These are phyloP conservation scores for Temnothorax curvispinosus DNA, from an alignment of 1,140 invertebrate species.

Conservation along the genomic window DNA sequence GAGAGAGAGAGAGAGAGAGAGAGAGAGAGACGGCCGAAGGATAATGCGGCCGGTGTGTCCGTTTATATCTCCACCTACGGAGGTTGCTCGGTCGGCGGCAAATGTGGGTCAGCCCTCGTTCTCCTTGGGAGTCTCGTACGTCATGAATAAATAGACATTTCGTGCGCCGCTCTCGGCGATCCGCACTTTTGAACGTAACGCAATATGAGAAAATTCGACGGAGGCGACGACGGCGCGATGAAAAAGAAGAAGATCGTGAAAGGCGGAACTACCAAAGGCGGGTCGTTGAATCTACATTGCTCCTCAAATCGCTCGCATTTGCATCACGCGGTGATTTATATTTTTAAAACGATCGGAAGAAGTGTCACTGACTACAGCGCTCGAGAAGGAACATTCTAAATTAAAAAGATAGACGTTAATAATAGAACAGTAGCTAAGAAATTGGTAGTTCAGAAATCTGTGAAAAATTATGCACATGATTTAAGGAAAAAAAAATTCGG, in stretches of 20 bases:
- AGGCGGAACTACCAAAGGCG: neutral
- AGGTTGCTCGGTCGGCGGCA: conserved; percentile 32
- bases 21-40: conserved; percentile 40
- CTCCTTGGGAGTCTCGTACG: conserved; percentile 62
- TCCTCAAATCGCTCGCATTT: neutral
- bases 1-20: neutral
- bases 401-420: neutral
- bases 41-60: conserved; percentile 51
- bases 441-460: neutral
- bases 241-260: neutral
- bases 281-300: neutral
- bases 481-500: neutral
- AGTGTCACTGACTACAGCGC: neutral
- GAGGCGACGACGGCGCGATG: neutral
- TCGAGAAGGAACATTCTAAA: neutral
- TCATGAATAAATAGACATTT: conserved; percentile 63
- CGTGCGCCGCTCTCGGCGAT: conserved; percentile 27
- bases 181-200: conserved; percentile 31
- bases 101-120: conserved; percentile 70
- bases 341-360: neutral
- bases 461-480: neutral
- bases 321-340: neutral
- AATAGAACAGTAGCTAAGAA: neutral
- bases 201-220: conserved; percentile 21
- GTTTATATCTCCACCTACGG: conserved; percentile 51